Evolutionary conservation across 2,888 invertebrate species (phyloP).

Genomic region (Mycalesis mineus): DNA sequence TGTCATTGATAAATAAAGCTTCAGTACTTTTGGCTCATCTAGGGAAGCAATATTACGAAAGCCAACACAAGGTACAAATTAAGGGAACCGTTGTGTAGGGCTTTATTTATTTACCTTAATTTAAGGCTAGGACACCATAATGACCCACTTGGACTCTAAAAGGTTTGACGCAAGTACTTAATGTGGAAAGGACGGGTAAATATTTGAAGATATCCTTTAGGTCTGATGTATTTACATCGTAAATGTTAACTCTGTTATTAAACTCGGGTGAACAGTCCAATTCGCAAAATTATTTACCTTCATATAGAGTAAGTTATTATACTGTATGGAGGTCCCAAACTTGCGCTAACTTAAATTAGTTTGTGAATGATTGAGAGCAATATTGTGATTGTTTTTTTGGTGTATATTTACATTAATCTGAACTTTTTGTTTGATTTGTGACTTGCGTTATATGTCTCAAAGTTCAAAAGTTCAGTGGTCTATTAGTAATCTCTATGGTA

Average conservation of each 20-base stretch:
- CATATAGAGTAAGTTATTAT: slow-evolving; percentile 1
- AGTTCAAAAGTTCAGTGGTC: no score
- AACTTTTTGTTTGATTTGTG: no score
- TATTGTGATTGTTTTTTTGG: neutral
- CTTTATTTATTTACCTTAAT: slow-evolving; percentile 67
- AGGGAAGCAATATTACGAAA: slow-evolving; percentile 27
- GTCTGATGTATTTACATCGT: slow-evolving; percentile 15
- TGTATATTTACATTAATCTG: no score
- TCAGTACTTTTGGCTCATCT: slow-evolving; percentile 1
- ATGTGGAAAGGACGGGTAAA: slow-evolving; percentile 22
- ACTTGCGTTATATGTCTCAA: no score
- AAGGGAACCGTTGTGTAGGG: slow-evolving; percentile 50
- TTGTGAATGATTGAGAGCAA: neutral
- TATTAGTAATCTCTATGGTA: no score
- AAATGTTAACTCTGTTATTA: slow-evolving; percentile 13
- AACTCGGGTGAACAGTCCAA: slow-evolving; percentile 9
- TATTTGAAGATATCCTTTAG: slow-evolving; percentile 23
- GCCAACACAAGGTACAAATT: slow-evolving; percentile 57
- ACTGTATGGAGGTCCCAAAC: neutral
- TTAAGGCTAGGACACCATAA: slow-evolving; percentile 53
- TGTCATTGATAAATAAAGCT: no score
- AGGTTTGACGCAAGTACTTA: slow-evolving; percentile 35
- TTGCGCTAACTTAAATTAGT: neutral
- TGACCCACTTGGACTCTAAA: slow-evolving; percentile 52
- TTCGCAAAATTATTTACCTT: slow-evolving; percentile 8